Conservation (phyloP, 2,797 vertebrate species). For the Falco naumanni region DNA sequence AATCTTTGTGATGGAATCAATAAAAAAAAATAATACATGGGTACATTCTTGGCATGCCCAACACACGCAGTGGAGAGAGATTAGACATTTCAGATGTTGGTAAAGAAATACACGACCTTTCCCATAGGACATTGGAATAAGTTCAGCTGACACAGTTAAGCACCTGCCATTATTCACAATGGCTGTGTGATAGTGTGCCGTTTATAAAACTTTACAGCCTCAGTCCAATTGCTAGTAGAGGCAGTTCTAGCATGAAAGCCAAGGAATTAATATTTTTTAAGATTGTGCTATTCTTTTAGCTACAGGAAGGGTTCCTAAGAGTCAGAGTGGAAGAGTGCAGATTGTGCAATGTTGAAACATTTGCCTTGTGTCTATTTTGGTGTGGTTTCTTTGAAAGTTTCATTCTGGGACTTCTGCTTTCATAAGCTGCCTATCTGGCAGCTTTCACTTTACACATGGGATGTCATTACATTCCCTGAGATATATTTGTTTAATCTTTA, state of each 20-base stretch:
- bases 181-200: background rate
- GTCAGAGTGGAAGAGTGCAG: accelerated
- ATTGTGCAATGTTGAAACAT: background rate
- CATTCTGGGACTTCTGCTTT: background rate
- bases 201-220: background rate
- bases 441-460: background rate
- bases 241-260: background rate
- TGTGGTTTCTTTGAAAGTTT: background rate
- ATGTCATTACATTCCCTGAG: background rate
- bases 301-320: background rate
- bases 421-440: background rate
- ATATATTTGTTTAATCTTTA: background rate
- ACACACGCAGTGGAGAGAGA: background rate
- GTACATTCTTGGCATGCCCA: background rate
- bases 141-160: background rate
- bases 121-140: background rate
- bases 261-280: background rate
- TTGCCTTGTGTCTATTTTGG: background rate
- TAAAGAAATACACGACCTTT: background rate
- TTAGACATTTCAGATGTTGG: background rate
- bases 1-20: background rate
- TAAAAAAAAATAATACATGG: background rate
- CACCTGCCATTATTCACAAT: background rate
- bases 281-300: background rate
- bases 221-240: background rate